Conservation (phyloP, 2,797 vertebrate species). For the Uromys caudimaculatus region DNA sequence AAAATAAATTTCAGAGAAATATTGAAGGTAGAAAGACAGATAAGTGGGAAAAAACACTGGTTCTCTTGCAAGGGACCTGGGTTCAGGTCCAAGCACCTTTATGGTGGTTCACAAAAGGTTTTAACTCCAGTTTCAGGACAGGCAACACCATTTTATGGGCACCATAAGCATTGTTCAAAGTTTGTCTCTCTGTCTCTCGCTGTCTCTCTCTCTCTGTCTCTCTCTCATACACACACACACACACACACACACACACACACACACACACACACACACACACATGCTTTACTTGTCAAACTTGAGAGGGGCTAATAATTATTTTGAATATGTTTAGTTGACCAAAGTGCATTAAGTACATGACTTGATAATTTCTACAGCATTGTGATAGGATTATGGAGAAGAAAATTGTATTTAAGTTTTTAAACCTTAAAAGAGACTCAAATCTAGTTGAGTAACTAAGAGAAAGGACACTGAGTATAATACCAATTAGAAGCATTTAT, state of each 20-base stretch:
- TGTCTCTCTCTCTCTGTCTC: not conserved
- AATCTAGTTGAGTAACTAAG: not conserved
- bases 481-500: not conserved
- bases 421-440: not conserved
- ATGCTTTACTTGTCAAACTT: not conserved
- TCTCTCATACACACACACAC: not conserved
- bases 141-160: not conserved
- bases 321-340: slow-evolving; percentile 22
- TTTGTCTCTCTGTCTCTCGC: not conserved
- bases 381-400: not conserved
- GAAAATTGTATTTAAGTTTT: not conserved
- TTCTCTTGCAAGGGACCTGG: not conserved
- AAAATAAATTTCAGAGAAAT: not conserved
- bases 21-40: not conserved
- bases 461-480: slow-evolving; percentile 11
- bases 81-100: not conserved
- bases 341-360: not conserved
- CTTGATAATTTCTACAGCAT: not conserved
- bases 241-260: not conserved
- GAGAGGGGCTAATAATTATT: not conserved
- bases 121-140: not conserved
- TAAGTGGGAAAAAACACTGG: not conserved
- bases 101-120: not conserved
- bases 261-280: not conserved
- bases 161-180: not conserved